A percentile compares a stretch with the other conserved stretches of the same genome.
These are phyloP conservation scores for Borostomias antarcticus DNA, from an alignment of 2,797 vertebrate species.

Conservation along the genomic window DNA sequence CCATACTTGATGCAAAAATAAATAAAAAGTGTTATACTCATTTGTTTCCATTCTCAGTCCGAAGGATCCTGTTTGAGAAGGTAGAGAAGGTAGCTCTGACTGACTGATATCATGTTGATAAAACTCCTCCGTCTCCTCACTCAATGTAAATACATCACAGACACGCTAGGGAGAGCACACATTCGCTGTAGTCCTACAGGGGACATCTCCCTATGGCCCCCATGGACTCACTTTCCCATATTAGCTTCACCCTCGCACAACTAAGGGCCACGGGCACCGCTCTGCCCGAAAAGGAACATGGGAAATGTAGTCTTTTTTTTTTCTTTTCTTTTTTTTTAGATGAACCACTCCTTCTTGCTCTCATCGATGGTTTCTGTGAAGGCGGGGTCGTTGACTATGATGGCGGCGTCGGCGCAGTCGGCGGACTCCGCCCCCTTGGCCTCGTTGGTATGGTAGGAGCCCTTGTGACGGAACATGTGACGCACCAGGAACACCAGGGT, in stretches of 20 bases:
- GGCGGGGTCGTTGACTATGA: constrained; percentile 96
- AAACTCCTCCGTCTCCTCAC: constrained; percentile 26
- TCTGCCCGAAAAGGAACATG: constrained; percentile 3
- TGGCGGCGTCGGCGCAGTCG: constrained; percentile 92
- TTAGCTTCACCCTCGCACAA: constrained; percentile 8
- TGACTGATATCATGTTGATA: constrained; percentile 36
- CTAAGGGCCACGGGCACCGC: constrained; percentile 29
- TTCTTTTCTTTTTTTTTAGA: too few relatives aligned
- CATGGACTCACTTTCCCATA: constrained; percentile 33
- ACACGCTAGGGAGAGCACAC: constrained; percentile 60
- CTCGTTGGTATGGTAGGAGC: constrained; percentile 98
- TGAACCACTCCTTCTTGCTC: constrained; percentile 99
- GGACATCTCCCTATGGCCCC: constrained; percentile 44
- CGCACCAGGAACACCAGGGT: constrained; percentile 93
- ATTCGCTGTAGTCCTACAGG: constrained; percentile 24
- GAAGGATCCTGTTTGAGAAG: constrained; percentile 18
- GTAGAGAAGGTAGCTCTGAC: constrained; percentile 14
- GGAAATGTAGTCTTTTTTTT: constrained; percentile 29
- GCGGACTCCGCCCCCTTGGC: constrained; percentile 96
- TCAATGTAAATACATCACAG: constrained; percentile 53
- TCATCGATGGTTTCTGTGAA: constrained; percentile 98
- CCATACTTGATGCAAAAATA: constrained; percentile 38
- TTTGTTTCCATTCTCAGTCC: constrained; percentile 9
- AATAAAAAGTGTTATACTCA: constrained; percentile 28
- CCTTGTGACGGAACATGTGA: constrained; percentile 97